Conservation (phyloP, 2,888 invertebrate species). For the Aphrophora alni region DNA sequence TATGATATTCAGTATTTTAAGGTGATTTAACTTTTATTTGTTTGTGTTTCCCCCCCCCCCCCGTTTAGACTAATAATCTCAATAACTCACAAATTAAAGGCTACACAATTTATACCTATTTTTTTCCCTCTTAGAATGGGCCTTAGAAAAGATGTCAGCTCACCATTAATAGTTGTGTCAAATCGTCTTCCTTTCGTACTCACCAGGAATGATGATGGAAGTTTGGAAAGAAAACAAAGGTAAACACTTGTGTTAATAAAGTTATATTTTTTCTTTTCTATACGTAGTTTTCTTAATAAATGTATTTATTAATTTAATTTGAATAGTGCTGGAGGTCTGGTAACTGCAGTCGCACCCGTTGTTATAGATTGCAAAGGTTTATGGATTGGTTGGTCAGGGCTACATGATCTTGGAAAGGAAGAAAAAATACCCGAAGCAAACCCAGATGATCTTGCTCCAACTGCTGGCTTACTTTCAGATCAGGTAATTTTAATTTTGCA, state of each 20-base stretch:
- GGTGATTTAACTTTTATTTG: no score
- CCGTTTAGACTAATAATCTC: no score
- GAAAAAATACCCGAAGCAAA: slow-evolving; percentile 57
- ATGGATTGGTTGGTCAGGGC: slow-evolving; percentile 60
- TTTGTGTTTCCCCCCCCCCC: no score
- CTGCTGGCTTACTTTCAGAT: slow-evolving; percentile 55
- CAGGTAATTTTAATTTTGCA: slow-evolving; percentile 52
- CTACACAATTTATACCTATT: background rate
- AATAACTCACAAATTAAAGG: no score
- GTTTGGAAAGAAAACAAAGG: slow-evolving; percentile 55
- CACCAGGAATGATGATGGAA: slow-evolving; percentile 53
- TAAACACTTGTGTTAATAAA: slow-evolving; percentile 40
- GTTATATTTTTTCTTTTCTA: no score
- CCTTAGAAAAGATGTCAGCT: slow-evolving; percentile 51
- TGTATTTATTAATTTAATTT: slow-evolving; percentile 3
- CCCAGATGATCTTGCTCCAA: slow-evolving; percentile 55
- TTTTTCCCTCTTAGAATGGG: slow-evolving; percentile 45
- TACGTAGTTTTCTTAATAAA: background rate
- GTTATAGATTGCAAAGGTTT: slow-evolving; percentile 57
- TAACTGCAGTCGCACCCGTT: slow-evolving; percentile 59
- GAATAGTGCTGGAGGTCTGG: slow-evolving; percentile 57
- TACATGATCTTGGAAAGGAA: slow-evolving; percentile 53
- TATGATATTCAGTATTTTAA: no score
- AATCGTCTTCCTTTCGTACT: slow-evolving; percentile 57
- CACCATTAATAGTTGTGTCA: slow-evolving; percentile 56